Base-by-base conservation (phyloP, 1,140 invertebrate genomes). In the Coelopa frigida region DNA sequence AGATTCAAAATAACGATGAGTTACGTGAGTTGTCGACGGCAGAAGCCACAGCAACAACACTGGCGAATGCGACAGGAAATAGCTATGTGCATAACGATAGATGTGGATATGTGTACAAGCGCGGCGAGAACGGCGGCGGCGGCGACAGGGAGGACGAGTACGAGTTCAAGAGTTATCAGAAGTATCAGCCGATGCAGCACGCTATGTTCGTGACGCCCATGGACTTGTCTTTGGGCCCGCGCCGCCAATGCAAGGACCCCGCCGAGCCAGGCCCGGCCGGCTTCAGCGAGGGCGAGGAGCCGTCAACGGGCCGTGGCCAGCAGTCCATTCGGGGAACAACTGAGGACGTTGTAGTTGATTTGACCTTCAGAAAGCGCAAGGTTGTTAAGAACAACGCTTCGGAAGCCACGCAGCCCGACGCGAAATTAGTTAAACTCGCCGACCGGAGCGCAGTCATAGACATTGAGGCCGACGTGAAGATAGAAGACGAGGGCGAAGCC, bases 291-390 rank as follows among this genome's bases (percentile, higher is more conserved):
- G 8, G 8, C 27, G 14, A 29, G 27, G 8, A 29, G 8, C 14
- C 14, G 8, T 29, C 27, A 29, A 14, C 14, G 43, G 32, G 7
- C 10, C 17, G 7, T 31, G 26, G 6, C 5, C 31, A 17, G 12
- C 33, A 24, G 17, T 23, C 17, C 8, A 12, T 11, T 6, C 11
- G 17, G 23, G 15, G 20, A 5, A 10, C 7, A 43, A 7, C 36
- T 35, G 41, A 29, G 27, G 18, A 44, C 36, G 41, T 38, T 26
- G 54, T 56, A 0, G 61, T 65, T 15, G 61, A 66, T 43, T 47
- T 68, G 32, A 61, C 55, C n/a, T 63, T 54, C 36, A 54, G 64
- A 44, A 68, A 68, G 37, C 61, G 64, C 17, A 65, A 59, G 35
- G 57, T 60, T 45, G 32, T 17, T 20, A n/a, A n/a, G n/a, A n/a